phyloP scores from a whole-genome alignment of 2,888 invertebrate species.

The Tigriopus californicus region DNA sequence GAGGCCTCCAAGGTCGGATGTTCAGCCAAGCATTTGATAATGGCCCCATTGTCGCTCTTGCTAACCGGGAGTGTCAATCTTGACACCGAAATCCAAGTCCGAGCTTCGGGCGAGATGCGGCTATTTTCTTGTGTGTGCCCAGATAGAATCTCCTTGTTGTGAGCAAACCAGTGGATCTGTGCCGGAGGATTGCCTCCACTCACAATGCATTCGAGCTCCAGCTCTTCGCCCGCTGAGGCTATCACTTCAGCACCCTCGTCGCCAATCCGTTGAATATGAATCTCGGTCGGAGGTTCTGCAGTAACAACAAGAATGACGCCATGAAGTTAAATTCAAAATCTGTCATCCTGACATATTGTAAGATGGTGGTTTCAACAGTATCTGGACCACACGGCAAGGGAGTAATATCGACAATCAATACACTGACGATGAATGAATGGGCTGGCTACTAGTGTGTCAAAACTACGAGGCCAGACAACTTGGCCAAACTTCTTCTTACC shows the following conservation, averaged over 20 bases:
- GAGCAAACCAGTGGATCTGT: background rate
- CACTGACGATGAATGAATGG: too few relatives aligned
- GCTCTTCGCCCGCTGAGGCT: conserved; percentile 8
- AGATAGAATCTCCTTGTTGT: background rate
- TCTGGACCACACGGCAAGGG: too few relatives aligned
- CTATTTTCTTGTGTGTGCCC: conserved; percentile 14
- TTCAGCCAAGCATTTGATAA: conserved; percentile 1
- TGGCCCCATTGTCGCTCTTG: conserved; percentile 5
- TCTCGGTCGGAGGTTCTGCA: background rate
- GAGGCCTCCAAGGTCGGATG: conserved; percentile 11
- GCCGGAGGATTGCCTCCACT: conserved; percentile 14
- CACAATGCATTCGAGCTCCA: conserved; percentile 11
- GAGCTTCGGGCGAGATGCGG: background rate
- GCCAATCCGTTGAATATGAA: conserved; percentile 9
- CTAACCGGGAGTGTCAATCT: conserved; percentile 8
- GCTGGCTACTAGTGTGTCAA: too few relatives aligned
- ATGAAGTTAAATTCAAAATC: background rate
- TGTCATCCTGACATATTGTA: too few relatives aligned
- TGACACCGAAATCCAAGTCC: conserved; percentile 13
- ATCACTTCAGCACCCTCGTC: background rate
- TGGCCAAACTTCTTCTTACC: conserved; percentile 32
- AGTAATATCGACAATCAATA: too few relatives aligned
- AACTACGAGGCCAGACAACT: too few relatives aligned
- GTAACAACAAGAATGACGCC: background rate
- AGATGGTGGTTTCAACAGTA: too few relatives aligned